Conservation (phyloP, 1,140 invertebrate genomes). For the Bombus consobrinus region DNA sequence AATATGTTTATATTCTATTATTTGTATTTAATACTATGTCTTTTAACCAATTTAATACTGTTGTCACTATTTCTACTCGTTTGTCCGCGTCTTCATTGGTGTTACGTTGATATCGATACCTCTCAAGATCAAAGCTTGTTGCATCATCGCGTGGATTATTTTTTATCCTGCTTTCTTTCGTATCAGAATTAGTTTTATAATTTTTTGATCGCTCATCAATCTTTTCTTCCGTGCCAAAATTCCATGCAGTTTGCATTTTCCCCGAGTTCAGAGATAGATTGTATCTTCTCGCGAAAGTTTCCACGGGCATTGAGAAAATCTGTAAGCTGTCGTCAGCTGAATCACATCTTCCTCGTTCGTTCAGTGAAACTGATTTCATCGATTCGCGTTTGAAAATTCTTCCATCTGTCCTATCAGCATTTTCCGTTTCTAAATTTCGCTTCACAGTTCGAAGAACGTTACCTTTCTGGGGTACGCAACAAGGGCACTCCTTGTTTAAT, state of each 20-base stretch:
- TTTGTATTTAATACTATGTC: constrained; percentile 46
- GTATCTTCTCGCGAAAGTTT: constrained; percentile 63
- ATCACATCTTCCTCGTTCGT: background rate
- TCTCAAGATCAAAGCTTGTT: background rate
- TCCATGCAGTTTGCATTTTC: constrained; percentile 30
- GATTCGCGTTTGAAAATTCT: constrained; percentile 2
- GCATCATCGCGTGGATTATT: background rate
- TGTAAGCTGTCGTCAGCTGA: constrained; percentile 21
- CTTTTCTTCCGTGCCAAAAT: constrained; percentile 1
- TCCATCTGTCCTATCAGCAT: background rate
- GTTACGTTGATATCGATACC: constrained; percentile 66
- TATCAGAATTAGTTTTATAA: background rate
- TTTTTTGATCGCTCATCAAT: background rate
- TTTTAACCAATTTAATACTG: constrained; percentile 67
- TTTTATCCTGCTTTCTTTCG: background rate
- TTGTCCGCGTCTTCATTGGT: constrained; percentile 31
- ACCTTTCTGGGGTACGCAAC: constrained; percentile 62
- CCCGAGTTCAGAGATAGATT: constrained; percentile 60
- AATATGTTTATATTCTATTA: background rate
- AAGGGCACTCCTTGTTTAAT: constrained; percentile 71
- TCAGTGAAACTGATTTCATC: constrained; percentile 4
- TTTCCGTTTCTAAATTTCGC: constrained; percentile 1
- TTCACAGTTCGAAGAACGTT: constrained; percentile 44
- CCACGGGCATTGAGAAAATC: constrained; percentile 58
- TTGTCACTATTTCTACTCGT: constrained; percentile 58